Evolutionary conservation across 2,113 vertebrate species (phyloP).

Genomic region (Peromyscus polionotus): DNA sequence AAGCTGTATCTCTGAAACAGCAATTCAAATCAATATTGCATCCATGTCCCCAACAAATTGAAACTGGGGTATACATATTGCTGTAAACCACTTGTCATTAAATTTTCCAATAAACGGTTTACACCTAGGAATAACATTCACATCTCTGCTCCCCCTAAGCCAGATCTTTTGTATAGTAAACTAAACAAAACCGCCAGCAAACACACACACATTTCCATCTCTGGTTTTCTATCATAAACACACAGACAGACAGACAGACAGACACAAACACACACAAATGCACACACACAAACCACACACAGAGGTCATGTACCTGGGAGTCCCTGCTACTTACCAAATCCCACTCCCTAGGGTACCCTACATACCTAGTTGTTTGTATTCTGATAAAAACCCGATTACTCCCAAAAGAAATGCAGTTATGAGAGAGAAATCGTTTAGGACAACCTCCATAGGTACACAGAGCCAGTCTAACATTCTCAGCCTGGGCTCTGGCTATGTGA

Average conservation of each 20-base stretch:
- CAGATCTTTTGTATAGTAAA: constrained; percentile 31
- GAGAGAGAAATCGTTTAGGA: background rate
- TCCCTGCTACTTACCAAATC: background rate
- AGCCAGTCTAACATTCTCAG: background rate
- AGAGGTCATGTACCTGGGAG: background rate
- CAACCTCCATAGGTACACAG: background rate
- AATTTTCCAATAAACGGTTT: constrained; percentile 65
- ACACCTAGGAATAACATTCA: constrained; percentile 68
- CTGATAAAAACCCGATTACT: background rate
- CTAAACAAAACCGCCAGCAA: background rate
- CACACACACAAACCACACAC: background rate
- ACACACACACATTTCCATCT: background rate
- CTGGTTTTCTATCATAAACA: background rate
- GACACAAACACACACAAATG: background rate
- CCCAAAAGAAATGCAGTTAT: background rate
- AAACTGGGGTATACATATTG: constrained; percentile 61
- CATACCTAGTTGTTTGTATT: background rate
- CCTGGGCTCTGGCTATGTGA: background rate
- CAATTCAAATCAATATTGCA: constrained; percentile 46
- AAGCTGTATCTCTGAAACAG: constrained; percentile 57
- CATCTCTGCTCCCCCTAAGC: background rate
- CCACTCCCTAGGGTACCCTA: background rate
- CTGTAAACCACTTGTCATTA: constrained; percentile 71
- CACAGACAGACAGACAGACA: background rate
- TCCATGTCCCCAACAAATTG: constrained; percentile 8